Percentiles rank a stretch among this genome's conserved stretches.
These are phyloP conservation scores for Didymodactylos carnosus DNA, from an alignment of 2,888 invertebrate genomes.

Conservation along the genomic window DNA sequence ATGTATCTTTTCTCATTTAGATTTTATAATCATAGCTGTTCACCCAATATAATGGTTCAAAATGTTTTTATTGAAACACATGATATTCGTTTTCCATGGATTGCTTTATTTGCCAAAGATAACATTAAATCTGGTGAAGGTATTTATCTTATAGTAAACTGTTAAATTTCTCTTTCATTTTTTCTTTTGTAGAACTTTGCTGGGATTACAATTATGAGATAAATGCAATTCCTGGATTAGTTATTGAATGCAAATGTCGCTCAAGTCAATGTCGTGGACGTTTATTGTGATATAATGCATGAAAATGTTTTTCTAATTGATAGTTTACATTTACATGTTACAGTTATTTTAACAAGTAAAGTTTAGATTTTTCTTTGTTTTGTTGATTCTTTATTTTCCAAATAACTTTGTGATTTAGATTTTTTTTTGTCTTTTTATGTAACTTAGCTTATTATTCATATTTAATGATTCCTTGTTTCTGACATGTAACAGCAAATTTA, in stretches of 20 bases:
- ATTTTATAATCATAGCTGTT: not conserved
- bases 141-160: not conserved
- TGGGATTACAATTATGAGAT: conserved; percentile 1
- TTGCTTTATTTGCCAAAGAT: not conserved
- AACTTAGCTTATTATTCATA: too few species aligned
- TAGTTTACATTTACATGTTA: too few species aligned
- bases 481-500: too few species aligned
- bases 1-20: too few species aligned
- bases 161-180: not conserved
- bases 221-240: not conserved
- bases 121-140: not conserved
- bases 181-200: not conserved
- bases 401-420: too few species aligned
- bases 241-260: not conserved
- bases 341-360: too few species aligned
- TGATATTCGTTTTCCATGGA: not conserved
- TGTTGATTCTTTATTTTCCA: too few species aligned
- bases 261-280: not conserved
- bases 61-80: not conserved
- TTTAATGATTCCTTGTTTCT: too few species aligned
- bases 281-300: not conserved
- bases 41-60: not conserved
- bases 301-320: too few species aligned
- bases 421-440: too few species aligned
- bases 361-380: too few species aligned